A percentile compares a stretch with the other conserved stretches of the same genome.
These are phyloP conservation scores for Griposia aprilina DNA, from an alignment of 2,888 invertebrate genomes.

Conservation along the genomic window DNA sequence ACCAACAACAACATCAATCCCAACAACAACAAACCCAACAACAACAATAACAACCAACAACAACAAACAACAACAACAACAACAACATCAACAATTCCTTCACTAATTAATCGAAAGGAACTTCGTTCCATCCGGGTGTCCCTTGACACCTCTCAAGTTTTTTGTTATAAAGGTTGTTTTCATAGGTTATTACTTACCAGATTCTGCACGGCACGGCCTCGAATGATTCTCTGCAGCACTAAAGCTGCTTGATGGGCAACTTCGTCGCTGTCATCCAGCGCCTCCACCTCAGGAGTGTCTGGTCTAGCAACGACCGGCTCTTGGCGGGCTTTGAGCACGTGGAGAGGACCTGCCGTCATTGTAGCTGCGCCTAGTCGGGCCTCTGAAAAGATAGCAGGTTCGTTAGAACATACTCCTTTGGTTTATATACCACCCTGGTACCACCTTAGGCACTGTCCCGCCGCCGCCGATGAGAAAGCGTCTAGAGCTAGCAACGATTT, in stretches of 20 bases:
- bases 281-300: constrained; percentile 80
- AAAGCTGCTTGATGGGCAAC: constrained; percentile 87
- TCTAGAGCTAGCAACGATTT: no score
- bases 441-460: not conserved
- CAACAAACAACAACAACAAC: no score
- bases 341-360: constrained; percentile 76
- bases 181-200: no score
- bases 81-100: no score
- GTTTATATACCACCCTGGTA: not conserved
- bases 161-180: no score
- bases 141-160: no score
- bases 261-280: constrained; percentile 73
- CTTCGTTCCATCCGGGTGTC: no score
- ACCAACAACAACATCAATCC: no score
- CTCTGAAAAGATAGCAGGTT: constrained; percentile 69
- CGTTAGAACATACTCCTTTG: not conserved
- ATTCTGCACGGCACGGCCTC: constrained; percentile 92
- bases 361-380: constrained; percentile 81
- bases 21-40: no score
- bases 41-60: no score
- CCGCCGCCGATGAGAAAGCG: no score
- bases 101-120: no score
- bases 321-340: constrained; percentile 78
- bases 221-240: constrained; percentile 92
- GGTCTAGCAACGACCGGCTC: constrained; percentile 72